Evolutionary conservation across 2,888 invertebrate species (phyloP).

Genomic region (Campoplex capitator): DNA sequence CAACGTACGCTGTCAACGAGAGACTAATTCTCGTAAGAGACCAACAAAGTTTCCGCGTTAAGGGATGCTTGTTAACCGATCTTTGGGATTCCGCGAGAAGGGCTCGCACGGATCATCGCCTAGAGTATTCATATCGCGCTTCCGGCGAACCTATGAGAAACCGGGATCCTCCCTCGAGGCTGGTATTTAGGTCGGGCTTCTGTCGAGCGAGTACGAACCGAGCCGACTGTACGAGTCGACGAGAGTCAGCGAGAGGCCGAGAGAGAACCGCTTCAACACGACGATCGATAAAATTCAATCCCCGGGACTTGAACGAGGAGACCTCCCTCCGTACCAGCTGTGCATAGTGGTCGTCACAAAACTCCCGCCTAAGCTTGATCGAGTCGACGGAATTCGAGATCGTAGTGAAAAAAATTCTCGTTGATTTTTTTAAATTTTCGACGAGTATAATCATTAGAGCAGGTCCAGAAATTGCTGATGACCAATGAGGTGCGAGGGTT

Average conservation of each 20-base stretch:
- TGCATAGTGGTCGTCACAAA: conserved; percentile 16
- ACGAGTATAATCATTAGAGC: neutral
- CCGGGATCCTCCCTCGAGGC: conserved; percentile 48
- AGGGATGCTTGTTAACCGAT: conserved; percentile 27
- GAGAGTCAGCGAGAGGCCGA: conserved; percentile 54
- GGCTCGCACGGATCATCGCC: conserved; percentile 51
- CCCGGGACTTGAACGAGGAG: conserved; percentile 64
- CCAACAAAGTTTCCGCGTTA: neutral
- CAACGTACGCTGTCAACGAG: neutral
- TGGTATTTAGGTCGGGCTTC: conserved; percentile 66
- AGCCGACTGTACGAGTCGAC: conserved; percentile 56
- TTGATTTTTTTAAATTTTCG: neutral
- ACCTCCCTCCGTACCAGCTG: conserved; percentile 17
- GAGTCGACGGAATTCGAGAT: neutral
- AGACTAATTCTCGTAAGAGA: neutral
- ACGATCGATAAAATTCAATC: conserved; percentile 69
- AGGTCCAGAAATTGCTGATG: neutral
- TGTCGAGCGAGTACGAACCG: conserved; percentile 61
- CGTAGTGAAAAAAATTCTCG: neutral
- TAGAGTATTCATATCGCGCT: conserved; percentile 58
- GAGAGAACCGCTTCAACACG: conserved; percentile 59
- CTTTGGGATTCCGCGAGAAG: conserved; percentile 4
- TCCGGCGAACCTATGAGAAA: conserved; percentile 51
- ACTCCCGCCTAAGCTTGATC: neutral
- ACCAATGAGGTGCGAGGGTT: neutral